phyloP scores from a whole-genome alignment of 2,113 vertebrate genomes.

The Halichoerus grypus region DNA sequence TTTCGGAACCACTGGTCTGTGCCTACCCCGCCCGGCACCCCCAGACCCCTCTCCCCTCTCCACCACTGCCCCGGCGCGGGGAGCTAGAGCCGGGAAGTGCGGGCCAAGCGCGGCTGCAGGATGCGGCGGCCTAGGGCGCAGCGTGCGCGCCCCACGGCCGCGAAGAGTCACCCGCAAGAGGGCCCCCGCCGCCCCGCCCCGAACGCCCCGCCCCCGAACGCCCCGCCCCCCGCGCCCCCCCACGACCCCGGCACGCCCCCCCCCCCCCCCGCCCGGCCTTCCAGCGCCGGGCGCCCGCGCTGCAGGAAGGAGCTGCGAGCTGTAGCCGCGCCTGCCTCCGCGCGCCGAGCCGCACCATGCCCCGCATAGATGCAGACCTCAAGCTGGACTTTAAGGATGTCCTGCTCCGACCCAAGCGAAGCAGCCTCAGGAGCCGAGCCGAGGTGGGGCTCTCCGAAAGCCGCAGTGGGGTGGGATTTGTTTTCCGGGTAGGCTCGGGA shows the following conservation, averaged over 20 bases:
- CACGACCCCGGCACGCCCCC: slow-evolving; percentile 39
- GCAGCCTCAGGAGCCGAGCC: slow-evolving; percentile 97
- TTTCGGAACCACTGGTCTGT: fast-evolving
- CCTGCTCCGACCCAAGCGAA: slow-evolving; percentile 97
- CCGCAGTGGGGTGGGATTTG: background rate
- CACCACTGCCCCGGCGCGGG: fast-evolving
- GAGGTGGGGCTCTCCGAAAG: slow-evolving; percentile 90
- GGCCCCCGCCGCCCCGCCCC: background rate
- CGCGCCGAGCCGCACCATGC: slow-evolving; percentile 88
- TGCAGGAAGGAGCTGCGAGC: background rate
- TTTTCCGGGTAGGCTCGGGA: background rate
- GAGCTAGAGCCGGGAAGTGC: background rate
- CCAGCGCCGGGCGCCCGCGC: slow-evolving; percentile 18
- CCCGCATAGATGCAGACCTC: slow-evolving; percentile 96
- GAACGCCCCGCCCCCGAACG: slow-evolving; percentile 42
- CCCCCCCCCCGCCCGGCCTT: background rate
- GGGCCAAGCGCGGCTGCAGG: background rate
- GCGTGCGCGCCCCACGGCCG: background rate
- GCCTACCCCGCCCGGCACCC: background rate
- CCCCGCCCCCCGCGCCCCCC: slow-evolving; percentile 61
- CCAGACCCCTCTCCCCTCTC: background rate
- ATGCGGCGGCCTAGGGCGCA: background rate
- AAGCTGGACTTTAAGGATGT: slow-evolving; percentile 99
- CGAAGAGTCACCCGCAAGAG: background rate
- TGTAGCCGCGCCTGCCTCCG: background rate